Conservation (phyloP, 2,888 invertebrate species). For the Automeris io region DNA sequence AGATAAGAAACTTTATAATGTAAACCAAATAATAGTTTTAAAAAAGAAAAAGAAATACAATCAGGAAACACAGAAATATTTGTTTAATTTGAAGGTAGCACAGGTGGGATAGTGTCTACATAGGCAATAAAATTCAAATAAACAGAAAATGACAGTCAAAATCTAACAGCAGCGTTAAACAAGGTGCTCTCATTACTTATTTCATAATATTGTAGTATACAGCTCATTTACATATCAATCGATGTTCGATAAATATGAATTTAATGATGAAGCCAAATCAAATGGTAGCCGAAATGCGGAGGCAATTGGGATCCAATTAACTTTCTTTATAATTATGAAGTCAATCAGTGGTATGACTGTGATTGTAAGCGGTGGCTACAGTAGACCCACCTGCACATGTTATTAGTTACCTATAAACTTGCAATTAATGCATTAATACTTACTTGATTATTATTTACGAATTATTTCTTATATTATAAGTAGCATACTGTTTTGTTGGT, state of each 20-base stretch:
- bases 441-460: conserved; percentile 7
- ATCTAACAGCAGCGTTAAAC: background rate
- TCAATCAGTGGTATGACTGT: conserved; percentile 4
- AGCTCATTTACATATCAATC: conserved; percentile 9
- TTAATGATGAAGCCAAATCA: conserved; percentile 6
- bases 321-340: conserved; percentile 10
- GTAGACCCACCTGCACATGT: conserved; percentile 5
- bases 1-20: too few species aligned
- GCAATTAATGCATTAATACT: conserved; percentile 7
- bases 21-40: too few species aligned
- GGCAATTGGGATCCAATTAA: conserved; percentile 10
- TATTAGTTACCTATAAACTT: conserved; percentile 3
- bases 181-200: conserved; percentile 4
- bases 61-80: too few species aligned
- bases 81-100: too few species aligned
- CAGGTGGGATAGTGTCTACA: too few species aligned
- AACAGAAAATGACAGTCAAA: background rate
- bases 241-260: conserved; percentile 7
- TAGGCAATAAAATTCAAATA: too few species aligned
- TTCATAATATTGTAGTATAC: conserved; percentile 6
- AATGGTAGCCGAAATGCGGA: conserved; percentile 10
- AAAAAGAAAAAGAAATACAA: too few species aligned
- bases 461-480: conserved; percentile 4
- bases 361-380: conserved; percentile 7
- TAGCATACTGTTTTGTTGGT: background rate